Base-by-base conservation (phyloP, 2,888 invertebrate genomes). In the Marronus borbonicus region DNA sequence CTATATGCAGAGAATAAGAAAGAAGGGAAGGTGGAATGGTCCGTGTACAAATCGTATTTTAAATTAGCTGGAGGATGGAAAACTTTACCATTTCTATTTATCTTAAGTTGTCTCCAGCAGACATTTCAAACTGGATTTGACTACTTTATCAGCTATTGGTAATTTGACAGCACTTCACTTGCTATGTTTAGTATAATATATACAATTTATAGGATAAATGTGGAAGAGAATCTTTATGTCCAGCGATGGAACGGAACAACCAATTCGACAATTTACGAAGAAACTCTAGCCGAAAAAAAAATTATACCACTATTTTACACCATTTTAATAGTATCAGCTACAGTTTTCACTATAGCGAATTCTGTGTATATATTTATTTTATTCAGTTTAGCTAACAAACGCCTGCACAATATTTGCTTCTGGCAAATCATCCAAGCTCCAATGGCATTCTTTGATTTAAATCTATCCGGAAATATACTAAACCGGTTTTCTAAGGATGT, bases 401-500 rank as follows among this genome's bases (percentile, higher is more conserved):
- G 80, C 20, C 74, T 84, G n/a, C 84, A 84, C 58, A 80, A 82
- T 52, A 76, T 70, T 2, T 77, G 82, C 8, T 81, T 84, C 66
- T 76, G 79, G 8, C 81, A 79, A 76, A 80, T 84, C 31, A 78
- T 83, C 1, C 78, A 79, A 14, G 83, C 84, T 2, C 79, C 80
- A 12, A 83, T 84, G 82, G 77, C 77, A 4, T 83, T 85, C 80
- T 83, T 83, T 50, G 83, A 83, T 69, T 28, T 49, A 12, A 79
- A 83, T 78, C 76, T 81, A 50, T 82, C 83, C 0, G 84, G 84
- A 28, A 84, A 83, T 60, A 81, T 84, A 55, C 76, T 84, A 20
- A 84, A 84, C 70, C 58, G 84, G 65, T 84, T 84, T 78, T 83
- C 84, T 7, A 83, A 82, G 66, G 84, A 84, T 80, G 69, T 85